Evolutionary conservation across 1,140 invertebrate genomes (phyloP), one percentile per base, ranked within the genome.

Genomic region (Planococcus citri): DNA sequence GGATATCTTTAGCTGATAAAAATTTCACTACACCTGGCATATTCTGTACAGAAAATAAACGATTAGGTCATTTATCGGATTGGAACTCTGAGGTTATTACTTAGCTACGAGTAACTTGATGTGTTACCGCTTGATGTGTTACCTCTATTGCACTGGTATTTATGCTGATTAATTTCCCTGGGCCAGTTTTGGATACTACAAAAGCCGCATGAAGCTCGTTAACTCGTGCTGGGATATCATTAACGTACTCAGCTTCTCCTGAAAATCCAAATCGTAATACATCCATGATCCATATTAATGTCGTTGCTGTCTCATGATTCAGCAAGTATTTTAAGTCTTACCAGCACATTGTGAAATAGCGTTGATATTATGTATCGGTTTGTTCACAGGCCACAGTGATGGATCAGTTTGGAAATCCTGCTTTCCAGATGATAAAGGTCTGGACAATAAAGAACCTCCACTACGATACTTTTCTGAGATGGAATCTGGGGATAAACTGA

Each of bases 321-420:
- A 33, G 3, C 4, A 6, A 6, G 29, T 41, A n/a, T 38, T 9
- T 6, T 33, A 12, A 3, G 29, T 6, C 3, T 33, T 33, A 78
- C 78, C 85, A 21, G 88, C 84, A 51, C 83, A 86, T 81, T 94
- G 89, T 37, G 85, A 80, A 27, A 87, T 74, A 1, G 87, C 85
- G 77, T 92, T 90, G 8, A 90, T 71, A 77, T 94, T 95, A 1
- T 83, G 80, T 27, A 92, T 77, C 0, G 91, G 86, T 76, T 94
- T 79, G 72, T 86, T 90, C 0, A 94, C 75, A 0, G 92, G 92
- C 83, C 88, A 94, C 58, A n/a, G n/a, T n/a, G n/a, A 79, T 73
- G 85, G 82, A 72, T 90, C 83, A 0, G 86, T 88, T 69, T 89
- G 84, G 75, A 83, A 93, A 10, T 82, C 80, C 75, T 93, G 91